These are phyloP conservation scores for crab-eating macaque (Macaca fascicularis) DNA, from an alignment of 2,113 vertebrate genomes.

Conservation along the genomic window T2T-MFA8v1.1 NC_088391.1:102159001-102159500, in stretches of 20 bases:
- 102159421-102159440: background rate
- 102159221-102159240: background rate
- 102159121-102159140: constrained; percentile 8
- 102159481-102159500: background rate
- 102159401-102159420: background rate
- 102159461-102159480: background rate
- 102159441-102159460: background rate
- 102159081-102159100: background rate
- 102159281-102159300: background rate
- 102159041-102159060: background rate
- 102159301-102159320: background rate
- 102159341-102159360: background rate
- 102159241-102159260: background rate
- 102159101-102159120: background rate
- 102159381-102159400: background rate
- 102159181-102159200: background rate
- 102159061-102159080: background rate
- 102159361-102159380: background rate
- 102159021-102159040: background rate
- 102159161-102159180: background rate
- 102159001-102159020: background rate
- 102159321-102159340: background rate
- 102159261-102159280: background rate
- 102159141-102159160: background rate
- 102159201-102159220: background rate